Evolutionary conservation across 2,113 vertebrate genomes (phyloP).

Genomic region (Entomyzon cyanotis): DNA sequence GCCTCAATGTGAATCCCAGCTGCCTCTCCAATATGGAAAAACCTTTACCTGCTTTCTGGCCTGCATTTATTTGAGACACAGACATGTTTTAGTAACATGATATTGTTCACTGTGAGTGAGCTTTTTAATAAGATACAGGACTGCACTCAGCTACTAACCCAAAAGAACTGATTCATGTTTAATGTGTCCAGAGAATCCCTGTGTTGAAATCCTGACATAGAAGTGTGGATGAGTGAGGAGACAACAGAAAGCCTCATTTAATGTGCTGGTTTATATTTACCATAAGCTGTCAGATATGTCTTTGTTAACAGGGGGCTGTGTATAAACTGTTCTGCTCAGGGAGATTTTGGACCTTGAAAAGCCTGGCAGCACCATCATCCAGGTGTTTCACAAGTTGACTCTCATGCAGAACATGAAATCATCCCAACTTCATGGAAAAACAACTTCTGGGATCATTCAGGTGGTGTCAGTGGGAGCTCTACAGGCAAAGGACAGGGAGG

Average conservation of each 20-base stretch:
- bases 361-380: neutral
- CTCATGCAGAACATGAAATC: neutral
- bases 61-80: neutral
- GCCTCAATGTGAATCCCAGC: neutral
- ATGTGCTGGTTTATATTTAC: neutral
- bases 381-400: neutral
- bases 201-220: neutral
- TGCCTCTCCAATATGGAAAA: neutral
- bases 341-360: neutral
- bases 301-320: neutral
- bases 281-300: neutral
- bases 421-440: neutral
- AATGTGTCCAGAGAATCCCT: neutral
- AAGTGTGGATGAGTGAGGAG: neutral
- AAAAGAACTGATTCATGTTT: constrained; percentile 8
- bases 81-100: neutral
- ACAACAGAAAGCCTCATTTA: neutral
- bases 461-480: neutral
- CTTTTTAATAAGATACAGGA: neutral
- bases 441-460: neutral
- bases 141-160: neutral
- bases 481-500: neutral
- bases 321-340: neutral
- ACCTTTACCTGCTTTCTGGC: neutral
- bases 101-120: neutral